phyloP scores from a whole-genome alignment of 1,140 invertebrate species.

The Elymnias hypermnestra region DNA sequence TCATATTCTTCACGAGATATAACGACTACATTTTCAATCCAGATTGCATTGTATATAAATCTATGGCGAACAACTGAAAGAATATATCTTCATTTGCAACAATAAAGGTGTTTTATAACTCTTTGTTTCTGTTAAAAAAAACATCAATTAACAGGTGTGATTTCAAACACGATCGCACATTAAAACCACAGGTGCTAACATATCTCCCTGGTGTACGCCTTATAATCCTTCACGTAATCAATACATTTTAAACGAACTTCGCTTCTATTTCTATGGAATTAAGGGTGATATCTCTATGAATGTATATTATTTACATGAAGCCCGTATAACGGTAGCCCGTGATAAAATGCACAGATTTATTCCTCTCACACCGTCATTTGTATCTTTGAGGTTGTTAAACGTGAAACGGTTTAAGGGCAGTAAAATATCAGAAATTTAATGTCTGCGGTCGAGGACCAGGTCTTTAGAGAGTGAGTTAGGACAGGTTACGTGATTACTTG shows the following conservation, averaged over 20 bases:
- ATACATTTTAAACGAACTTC: background rate
- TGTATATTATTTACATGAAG: conserved; percentile 7
- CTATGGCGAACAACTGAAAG: too few species aligned
- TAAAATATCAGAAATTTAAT: conserved; percentile 36
- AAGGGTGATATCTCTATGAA: conserved; percentile 2
- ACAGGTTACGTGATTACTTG: conserved; percentile 8
- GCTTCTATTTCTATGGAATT: background rate
- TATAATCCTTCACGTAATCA: background rate
- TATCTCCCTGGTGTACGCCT: conserved; percentile 41
- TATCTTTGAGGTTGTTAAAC: conserved; percentile 42
- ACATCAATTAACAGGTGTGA: conserved; percentile 30
- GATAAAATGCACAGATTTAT: conserved; percentile 57
- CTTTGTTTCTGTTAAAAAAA: conserved; percentile 10
- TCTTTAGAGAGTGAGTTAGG: conserved; percentile 2
- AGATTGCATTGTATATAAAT: too few species aligned
- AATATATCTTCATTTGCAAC: too few species aligned
- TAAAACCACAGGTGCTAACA: conserved; percentile 47
- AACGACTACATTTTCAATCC: too few species aligned
- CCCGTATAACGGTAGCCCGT: conserved; percentile 31
- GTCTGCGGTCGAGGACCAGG: conserved; percentile 26
- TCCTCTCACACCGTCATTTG: conserved; percentile 37
- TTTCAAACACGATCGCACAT: conserved; percentile 24
- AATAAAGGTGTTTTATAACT: background rate
- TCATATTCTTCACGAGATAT: too few species aligned
- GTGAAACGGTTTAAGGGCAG: conserved; percentile 38